These are phyloP conservation scores for Capitulum mitella DNA, from an alignment of 2,888 invertebrate species.

Conservation along the genomic window DNA sequence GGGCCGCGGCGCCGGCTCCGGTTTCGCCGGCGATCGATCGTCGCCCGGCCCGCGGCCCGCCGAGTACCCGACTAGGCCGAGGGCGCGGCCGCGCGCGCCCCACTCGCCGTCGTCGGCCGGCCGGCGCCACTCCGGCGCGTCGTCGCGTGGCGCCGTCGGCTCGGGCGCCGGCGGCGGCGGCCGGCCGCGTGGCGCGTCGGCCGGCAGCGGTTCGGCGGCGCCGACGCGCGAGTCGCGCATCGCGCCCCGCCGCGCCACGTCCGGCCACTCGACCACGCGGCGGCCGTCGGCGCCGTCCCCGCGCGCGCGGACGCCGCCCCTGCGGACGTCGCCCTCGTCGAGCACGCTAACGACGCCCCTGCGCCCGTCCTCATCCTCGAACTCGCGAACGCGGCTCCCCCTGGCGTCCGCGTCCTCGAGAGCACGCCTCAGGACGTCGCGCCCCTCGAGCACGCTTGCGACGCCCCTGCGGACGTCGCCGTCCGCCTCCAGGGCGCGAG, in stretches of 20 bases:
- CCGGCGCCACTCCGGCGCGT: background rate
- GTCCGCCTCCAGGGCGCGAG: too few species aligned
- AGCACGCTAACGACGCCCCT: too few species aligned
- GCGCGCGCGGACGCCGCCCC: background rate
- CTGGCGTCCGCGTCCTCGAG: too few species aligned
- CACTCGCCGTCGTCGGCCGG: background rate
- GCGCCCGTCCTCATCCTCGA: too few species aligned
- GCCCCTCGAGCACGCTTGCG: too few species aligned
- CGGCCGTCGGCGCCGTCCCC: background rate
- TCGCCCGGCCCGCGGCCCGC: background rate
- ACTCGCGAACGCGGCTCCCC: too few species aligned
- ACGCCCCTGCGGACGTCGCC: too few species aligned
- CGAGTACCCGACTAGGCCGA: slow-evolving; percentile 1
- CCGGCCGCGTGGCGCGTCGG: too few species aligned
- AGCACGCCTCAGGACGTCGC: too few species aligned
- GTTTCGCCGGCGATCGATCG: slow-evolving; percentile 3
- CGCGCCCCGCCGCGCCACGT: background rate
- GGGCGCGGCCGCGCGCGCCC: background rate
- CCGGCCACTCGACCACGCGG: background rate
- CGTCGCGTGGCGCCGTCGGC: background rate
- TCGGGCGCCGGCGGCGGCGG: too few species aligned
- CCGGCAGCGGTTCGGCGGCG: background rate
- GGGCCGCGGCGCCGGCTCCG: background rate
- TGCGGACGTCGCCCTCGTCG: too few species aligned
- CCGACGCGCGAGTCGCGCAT: background rate